phyloP scores from a whole-genome alignment of 2,888 invertebrate genomes.

The Zygaena filipendulae region DNA sequence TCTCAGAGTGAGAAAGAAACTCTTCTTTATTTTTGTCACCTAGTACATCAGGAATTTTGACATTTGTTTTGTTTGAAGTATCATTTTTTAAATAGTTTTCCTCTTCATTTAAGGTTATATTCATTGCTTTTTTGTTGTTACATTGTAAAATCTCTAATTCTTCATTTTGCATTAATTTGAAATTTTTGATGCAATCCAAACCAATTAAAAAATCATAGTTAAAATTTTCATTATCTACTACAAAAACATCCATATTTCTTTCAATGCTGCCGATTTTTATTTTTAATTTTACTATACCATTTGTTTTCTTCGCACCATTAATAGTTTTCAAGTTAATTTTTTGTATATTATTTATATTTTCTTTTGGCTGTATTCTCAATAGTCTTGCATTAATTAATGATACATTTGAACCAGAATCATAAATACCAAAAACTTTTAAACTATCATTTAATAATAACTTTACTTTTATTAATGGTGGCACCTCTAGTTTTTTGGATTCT shows the following conservation, averaged over 20 bases:
- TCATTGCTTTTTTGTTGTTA: no score
- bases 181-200: conserved; percentile 13
- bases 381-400: conserved; percentile 22
- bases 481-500: conserved; percentile 17
- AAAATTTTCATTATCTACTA: conserved; percentile 12
- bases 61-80: no score
- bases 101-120: no score
- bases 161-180: conserved; percentile 13
- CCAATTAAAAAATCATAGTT: conserved; percentile 14
- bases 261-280: conserved; percentile 12
- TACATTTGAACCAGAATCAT: conserved; percentile 22
- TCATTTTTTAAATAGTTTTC: no score
- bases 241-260: conserved; percentile 9
- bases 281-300: conserved; percentile 11
- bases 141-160: no score
- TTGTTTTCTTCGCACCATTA: conserved; percentile 14
- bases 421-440: conserved; percentile 16
- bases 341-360: background rate
- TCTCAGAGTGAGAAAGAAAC: no score
- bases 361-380: conserved; percentile 9
- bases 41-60: conserved; percentile 7
- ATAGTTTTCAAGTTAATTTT: conserved; percentile 12
- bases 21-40: conserved; percentile 4
- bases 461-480: conserved; percentile 20
- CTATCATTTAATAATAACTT: conserved; percentile 16